phyloP scores from a whole-genome alignment of 2,888 invertebrate species.

The Drosophila ustulata region DNA sequence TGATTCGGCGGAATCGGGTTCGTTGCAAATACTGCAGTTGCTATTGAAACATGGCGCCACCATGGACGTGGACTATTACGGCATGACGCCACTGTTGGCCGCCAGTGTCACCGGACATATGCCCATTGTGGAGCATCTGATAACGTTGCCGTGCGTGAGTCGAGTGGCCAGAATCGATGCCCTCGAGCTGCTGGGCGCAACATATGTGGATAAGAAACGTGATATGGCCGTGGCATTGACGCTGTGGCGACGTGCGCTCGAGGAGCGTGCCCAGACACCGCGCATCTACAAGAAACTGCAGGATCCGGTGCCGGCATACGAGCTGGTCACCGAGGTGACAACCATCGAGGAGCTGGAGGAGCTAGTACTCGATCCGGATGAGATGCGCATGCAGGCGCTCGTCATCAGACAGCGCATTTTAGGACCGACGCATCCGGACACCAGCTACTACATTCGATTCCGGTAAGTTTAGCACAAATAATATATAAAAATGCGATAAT shows the following conservation, averaged over 20 bases:
- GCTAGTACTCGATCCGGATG: slow-evolving; percentile 96
- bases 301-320: slow-evolving; percentile 94
- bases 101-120: slow-evolving; percentile 97
- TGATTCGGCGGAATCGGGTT: slow-evolving; percentile 98
- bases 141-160: slow-evolving; percentile 90
- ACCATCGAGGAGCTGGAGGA: slow-evolving; percentile 93
- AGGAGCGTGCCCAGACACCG: slow-evolving; percentile 90
- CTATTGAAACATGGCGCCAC: slow-evolving; percentile 94
- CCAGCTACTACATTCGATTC: slow-evolving; percentile 97
- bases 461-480: slow-evolving; percentile 78
- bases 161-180: slow-evolving; percentile 94
- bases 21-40: slow-evolving; percentile 95
- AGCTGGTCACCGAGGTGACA: slow-evolving; percentile 93
- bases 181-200: slow-evolving; percentile 95
- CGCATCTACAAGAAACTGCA: slow-evolving; percentile 91
- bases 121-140: slow-evolving; percentile 96
- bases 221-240: slow-evolving; percentile 96
- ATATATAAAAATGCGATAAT: no score
- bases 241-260: slow-evolving; percentile 96
- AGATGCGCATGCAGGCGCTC: slow-evolving; percentile 97
- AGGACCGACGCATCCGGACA: slow-evolving; percentile 97
- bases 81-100: slow-evolving; percentile 97
- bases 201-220: slow-evolving; percentile 97
- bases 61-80: slow-evolving; percentile 97
- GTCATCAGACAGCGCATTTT: slow-evolving; percentile 96